Evolutionary conservation across 1,140 invertebrate genomes (phyloP).

Genomic region (Pseudomyrmex dendroicus): DNA sequence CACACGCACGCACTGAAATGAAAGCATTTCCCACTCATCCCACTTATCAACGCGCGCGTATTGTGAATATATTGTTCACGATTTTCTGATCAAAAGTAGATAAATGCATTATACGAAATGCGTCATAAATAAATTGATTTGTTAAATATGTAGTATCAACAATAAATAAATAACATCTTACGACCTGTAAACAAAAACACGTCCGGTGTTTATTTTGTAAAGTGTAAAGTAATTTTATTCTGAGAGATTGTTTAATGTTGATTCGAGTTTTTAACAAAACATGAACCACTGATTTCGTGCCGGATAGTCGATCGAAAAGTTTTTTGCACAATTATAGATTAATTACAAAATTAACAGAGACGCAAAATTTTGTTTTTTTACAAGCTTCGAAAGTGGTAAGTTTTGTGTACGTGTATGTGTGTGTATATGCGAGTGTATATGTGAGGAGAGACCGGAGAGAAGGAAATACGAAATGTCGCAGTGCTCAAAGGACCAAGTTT

Average conservation of each 20-base stretch:
- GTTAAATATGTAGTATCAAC: not conserved
- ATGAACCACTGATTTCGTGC: not conserved
- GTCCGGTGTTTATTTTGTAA: not conserved
- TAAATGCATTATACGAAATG: not conserved
- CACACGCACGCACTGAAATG: constrained; percentile 17
- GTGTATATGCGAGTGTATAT: no score
- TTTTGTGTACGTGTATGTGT: no score
- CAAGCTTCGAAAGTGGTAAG: no score
- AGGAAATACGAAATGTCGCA: not conserved
- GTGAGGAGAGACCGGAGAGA: not conserved
- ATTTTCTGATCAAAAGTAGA: not conserved
- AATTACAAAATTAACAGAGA: constrained; percentile 15
- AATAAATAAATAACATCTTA: constrained; percentile 25
- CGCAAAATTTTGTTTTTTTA: not conserved
- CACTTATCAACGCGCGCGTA: constrained; percentile 21
- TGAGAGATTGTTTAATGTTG: not conserved
- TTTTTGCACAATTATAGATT: not conserved
- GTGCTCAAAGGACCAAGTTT: constrained; percentile 28
- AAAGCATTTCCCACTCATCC: not conserved
- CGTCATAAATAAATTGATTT: constrained; percentile 37
- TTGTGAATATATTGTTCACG: constrained; percentile 42
- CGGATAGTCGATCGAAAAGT: not conserved
- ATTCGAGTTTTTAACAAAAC: not conserved
- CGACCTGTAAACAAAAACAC: constrained; percentile 16
- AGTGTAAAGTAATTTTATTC: no score